These are phyloP conservation scores for Cheiracanthium punctorium DNA, from an alignment of 2,888 invertebrate genomes.

Conservation along the genomic window DNA sequence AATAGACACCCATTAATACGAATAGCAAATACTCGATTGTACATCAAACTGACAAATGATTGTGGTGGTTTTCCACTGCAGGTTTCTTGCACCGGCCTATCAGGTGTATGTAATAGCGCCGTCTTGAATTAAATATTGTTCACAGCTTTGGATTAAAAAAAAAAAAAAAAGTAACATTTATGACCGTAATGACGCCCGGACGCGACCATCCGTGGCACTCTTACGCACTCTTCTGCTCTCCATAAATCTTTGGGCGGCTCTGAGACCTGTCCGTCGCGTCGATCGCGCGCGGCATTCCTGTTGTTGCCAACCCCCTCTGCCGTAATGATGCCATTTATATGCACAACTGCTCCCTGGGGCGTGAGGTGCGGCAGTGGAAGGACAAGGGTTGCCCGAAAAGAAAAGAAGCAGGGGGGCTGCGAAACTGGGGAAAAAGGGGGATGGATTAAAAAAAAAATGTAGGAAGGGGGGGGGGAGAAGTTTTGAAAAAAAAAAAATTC, in stretches of 20 bases:
- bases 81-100: too few species aligned
- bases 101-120: too few species aligned
- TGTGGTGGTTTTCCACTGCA: too few species aligned
- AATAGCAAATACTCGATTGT: too few species aligned
- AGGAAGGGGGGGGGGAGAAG: conserved; percentile 5
- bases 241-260: conserved; percentile 61
- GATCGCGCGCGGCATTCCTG: conserved; percentile 46
- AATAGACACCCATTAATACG: too few species aligned
- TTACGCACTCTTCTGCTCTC: conserved; percentile 27
- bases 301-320: conserved; percentile 11
- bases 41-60: too few species aligned
- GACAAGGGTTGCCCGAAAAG: conserved; percentile 57
- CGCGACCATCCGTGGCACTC: conserved; percentile 41
- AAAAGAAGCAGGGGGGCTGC: conserved; percentile 12
- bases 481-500: conserved; percentile 23
- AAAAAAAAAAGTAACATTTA: conserved; percentile 16
- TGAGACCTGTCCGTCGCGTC: conserved; percentile 61
- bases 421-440: conserved; percentile 27
- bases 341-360: conserved; percentile 64
- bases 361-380: conserved; percentile 42
- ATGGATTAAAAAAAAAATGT: conserved; percentile 14
- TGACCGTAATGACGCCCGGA: conserved; percentile 36
- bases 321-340: conserved; percentile 70
- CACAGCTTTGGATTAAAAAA: conserved; percentile 18
- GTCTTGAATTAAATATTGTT: not conserved